Base-by-base conservation (phyloP, 2,888 invertebrate genomes). In the Pristionchus japonicus region DNA sequence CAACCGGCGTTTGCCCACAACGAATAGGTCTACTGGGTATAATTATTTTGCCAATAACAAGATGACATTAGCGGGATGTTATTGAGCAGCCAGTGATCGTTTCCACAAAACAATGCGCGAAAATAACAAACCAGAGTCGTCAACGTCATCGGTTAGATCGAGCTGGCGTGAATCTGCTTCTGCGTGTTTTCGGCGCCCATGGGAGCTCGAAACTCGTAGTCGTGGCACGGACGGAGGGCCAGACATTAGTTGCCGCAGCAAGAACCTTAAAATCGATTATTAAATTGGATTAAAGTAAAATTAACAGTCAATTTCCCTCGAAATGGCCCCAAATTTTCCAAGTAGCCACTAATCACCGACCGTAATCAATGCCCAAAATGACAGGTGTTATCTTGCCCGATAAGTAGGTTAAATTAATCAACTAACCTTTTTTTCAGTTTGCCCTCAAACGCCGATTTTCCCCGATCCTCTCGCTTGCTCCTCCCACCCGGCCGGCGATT, bases 381-480 rank as follows among this genome's bases (percentile, higher is more conserved):
- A 20, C 82, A 83, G 52, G 34, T 52, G 34, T 83, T 83, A 83
- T 52, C 31, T 83, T 15, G 1, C 3, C n/a, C 34, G 82, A 9
- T 52, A 52, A 83, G 37, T 23, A 20, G 31, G 49, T 31, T 7
- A 83, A 83, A 77, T 77, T 13, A 27, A 27, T 27, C 61, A 57
- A 74, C 87, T 43, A 43, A 87, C 80, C 77, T 37, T 52, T 27
- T 86, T 80, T 87, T 57, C 80, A 86, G 86, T 77, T 77, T 57
- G 57, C 37, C 77, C 43, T 80, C 77, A 31, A 20, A 34, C 23
- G 49, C 31, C 49, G 86, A 47, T 23, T 40, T 70, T 70, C 49
- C n/a, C 31, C 86, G 43, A 87, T 40, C 47, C 20, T 37, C 49
- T 13, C 86, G 20, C 13, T 49, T 70, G 13, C n/a, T n/a, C n/a